phyloP scores from a whole-genome alignment of 2,797 vertebrate genomes.

The Sebastes umbrosus region DNA sequence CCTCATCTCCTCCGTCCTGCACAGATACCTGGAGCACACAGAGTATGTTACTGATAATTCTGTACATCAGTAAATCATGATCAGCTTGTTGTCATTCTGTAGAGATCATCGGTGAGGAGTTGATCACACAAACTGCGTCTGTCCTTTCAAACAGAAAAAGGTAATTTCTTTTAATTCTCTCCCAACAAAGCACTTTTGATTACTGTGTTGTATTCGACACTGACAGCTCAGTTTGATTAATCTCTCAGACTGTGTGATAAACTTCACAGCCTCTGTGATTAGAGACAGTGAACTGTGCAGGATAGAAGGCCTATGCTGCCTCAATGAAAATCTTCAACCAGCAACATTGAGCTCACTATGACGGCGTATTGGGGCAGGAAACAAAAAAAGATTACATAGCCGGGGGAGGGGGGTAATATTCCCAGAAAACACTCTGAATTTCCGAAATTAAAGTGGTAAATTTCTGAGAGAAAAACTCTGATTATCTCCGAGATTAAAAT shows the following conservation, averaged over 20 bases:
- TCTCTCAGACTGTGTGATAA: neutral
- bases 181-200: neutral
- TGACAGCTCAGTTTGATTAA: neutral
- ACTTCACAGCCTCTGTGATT: neutral
- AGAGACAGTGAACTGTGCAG: neutral
- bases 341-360: neutral
- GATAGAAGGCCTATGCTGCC: neutral
- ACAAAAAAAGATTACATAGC: neutral
- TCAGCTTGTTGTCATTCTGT: neutral
- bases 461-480: too few relatives aligned
- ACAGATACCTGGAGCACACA: slow-evolving; percentile 86
- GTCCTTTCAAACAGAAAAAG: neutral
- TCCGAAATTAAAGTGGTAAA: neutral
- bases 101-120: neutral
- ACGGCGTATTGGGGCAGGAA: neutral
- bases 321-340: neutral
- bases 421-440: too few relatives aligned
- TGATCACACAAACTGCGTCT: neutral
- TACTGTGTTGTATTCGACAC: neutral
- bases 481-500: too few relatives aligned
- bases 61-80: neutral
- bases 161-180: neutral
- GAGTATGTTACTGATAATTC: neutral
- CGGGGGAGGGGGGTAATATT: neutral
- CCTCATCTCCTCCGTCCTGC: slow-evolving; percentile 95